These are phyloP conservation scores for Oligia strigilis DNA, from an alignment of 2,888 invertebrate species.

Conservation along the genomic window DNA sequence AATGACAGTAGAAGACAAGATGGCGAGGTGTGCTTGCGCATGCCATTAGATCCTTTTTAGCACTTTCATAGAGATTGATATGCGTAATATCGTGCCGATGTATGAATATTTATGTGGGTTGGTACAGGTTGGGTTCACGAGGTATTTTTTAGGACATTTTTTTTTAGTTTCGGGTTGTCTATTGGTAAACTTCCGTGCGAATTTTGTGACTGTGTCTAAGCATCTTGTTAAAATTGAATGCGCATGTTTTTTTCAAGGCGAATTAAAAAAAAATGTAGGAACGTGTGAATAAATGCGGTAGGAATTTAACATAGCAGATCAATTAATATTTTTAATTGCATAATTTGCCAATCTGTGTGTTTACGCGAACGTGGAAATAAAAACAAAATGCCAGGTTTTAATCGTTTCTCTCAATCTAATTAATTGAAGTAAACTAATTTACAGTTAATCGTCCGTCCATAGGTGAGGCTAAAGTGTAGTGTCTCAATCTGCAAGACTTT, in stretches of 20 bases:
- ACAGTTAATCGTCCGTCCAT: slow-evolving; percentile 10
- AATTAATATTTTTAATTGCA: slow-evolving; percentile 1
- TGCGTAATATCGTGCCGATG: slow-evolving; percentile 85
- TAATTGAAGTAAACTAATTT: slow-evolving; percentile 41
- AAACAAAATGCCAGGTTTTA: slow-evolving; percentile 24
- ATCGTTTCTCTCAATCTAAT: slow-evolving; percentile 28
- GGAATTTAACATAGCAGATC: not conserved
- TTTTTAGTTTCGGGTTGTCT: slow-evolving; percentile 70
- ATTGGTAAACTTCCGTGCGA: slow-evolving; percentile 81
- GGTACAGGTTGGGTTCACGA: slow-evolving; percentile 84
- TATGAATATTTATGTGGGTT: slow-evolving; percentile 86
- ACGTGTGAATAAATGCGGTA: slow-evolving; percentile 35
- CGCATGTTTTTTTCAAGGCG: not conserved
- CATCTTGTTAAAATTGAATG: slow-evolving; percentile 32
- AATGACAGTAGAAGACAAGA: slow-evolving; percentile 87
- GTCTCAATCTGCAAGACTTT: slow-evolving; percentile 40
- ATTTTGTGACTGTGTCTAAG: slow-evolving; percentile 63
- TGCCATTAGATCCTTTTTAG: slow-evolving; percentile 86
- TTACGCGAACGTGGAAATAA: slow-evolving; percentile 14
- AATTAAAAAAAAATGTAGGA: not conserved
- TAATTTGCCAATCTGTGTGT: slow-evolving; percentile 4
- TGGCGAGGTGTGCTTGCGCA: slow-evolving; percentile 86
- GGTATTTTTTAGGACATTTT: slow-evolving; percentile 53
- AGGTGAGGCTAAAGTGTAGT: slow-evolving; percentile 22
- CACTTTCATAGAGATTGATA: slow-evolving; percentile 88